Conservation (phyloP, 1,140 invertebrate genomes). For the Drosophila parabipectinata region DNA sequence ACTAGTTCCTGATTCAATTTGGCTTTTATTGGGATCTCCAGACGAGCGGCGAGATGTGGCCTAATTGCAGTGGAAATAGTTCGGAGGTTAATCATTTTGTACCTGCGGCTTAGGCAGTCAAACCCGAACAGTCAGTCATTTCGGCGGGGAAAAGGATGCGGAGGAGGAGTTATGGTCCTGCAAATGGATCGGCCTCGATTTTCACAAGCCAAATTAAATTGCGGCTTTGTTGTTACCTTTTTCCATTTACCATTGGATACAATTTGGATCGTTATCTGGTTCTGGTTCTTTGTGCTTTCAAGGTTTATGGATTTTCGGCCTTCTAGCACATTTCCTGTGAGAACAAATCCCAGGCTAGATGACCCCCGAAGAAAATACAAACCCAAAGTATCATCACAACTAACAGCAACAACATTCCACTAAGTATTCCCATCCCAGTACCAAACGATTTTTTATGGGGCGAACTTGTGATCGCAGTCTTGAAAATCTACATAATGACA, state of each 20-base stretch:
- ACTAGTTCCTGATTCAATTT: conserved; percentile 68
- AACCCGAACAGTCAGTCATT: conserved; percentile 56
- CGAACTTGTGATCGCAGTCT: conserved; percentile 14
- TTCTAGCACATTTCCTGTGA: conserved; percentile 70
- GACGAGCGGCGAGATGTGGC: conserved; percentile 24
- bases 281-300: conserved; percentile 66
- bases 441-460: conserved; percentile 10
- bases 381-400: conserved; percentile 36
- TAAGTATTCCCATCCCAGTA: conserved; percentile 19
- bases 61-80: conserved; percentile 74
- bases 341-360: conserved; percentile 59
- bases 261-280: conserved; percentile 71
- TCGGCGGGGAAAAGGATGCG: conserved; percentile 13
- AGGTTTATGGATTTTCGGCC: conserved; percentile 45
- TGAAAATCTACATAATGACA: conserved; percentile 79
- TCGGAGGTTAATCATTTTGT: conserved; percentile 77
- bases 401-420: conserved; percentile 31
- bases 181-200: conserved; percentile 71
- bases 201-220: conserved; percentile 73
- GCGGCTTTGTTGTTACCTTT: conserved; percentile 65
- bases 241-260: conserved; percentile 44
- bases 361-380: conserved; percentile 39
- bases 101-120: conserved; percentile 81
- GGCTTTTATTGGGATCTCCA: conserved; percentile 71
- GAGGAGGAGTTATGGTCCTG: conserved; percentile 34